These are phyloP conservation scores for Lasioglossum lativentre DNA, from an alignment of 2,888 invertebrate genomes.

Conservation along the genomic window DNA sequence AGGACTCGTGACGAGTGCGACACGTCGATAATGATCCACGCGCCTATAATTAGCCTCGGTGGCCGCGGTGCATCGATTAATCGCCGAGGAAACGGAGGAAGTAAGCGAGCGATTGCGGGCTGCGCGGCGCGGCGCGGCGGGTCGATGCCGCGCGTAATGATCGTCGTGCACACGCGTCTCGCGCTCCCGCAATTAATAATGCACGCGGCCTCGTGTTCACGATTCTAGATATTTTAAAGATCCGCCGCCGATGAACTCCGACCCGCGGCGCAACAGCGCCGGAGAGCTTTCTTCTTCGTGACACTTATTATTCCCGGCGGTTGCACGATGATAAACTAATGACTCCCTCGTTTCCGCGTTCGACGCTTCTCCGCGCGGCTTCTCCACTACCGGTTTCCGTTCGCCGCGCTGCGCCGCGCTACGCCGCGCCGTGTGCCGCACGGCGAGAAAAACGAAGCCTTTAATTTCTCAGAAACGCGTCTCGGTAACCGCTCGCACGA, in stretches of 20 bases:
- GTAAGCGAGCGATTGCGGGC: conserved; percentile 12
- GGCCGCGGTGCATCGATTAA: conserved; percentile 51
- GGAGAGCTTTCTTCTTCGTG: conserved; percentile 61
- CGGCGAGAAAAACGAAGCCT: conserved; percentile 18
- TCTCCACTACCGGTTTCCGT: conserved; percentile 25
- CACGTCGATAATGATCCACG: conserved; percentile 68
- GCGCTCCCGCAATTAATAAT: conserved; percentile 64
- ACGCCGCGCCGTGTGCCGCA: neutral
- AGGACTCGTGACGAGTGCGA: conserved; percentile 36
- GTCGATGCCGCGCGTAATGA: conserved; percentile 60
- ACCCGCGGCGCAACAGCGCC: conserved; percentile 39
- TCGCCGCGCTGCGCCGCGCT: neutral
- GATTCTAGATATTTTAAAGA: conserved; percentile 49
- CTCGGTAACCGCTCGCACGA: conserved; percentile 10
- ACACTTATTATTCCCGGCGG: conserved; percentile 52
- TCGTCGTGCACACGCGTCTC: conserved; percentile 50
- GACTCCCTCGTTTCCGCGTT: conserved; percentile 50
- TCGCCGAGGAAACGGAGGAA: conserved; percentile 36
- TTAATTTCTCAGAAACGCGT: neutral
- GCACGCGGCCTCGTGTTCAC: conserved; percentile 46
- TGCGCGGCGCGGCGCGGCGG: neutral
- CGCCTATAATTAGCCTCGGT: conserved; percentile 66
- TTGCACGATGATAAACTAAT: conserved; percentile 36
- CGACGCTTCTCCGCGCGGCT: neutral
- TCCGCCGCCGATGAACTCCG: conserved; percentile 51